phyloP scores from a whole-genome alignment of 2,888 invertebrate species.

The Orthosia incerta region DNA sequence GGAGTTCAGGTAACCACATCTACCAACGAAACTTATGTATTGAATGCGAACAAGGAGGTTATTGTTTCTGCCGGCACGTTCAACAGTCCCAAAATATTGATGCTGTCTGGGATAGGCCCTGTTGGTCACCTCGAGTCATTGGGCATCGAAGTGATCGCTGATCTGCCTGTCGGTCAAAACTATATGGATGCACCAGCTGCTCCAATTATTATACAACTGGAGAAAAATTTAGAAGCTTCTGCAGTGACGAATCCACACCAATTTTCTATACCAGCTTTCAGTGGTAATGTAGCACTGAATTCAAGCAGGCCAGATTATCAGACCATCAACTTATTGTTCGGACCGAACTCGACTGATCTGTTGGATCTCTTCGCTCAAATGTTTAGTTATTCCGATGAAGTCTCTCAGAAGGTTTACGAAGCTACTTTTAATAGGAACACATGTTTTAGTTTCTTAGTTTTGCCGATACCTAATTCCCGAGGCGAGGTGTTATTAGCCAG shows the following conservation, averaged over 20 bases:
- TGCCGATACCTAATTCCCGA: conserved; percentile 29
- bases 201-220: conserved; percentile 31
- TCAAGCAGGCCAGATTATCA: conserved; percentile 64
- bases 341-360: conserved; percentile 28
- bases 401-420: conserved; percentile 65
- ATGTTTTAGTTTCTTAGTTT: conserved; percentile 17
- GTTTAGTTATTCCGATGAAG: conserved; percentile 81
- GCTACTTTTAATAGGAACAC: conserved; percentile 48
- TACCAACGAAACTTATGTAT: neutral
- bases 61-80: conserved; percentile 38
- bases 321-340: conserved; percentile 53
- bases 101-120: conserved; percentile 54
- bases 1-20: conserved; percentile 45
- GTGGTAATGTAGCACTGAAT: conserved; percentile 61
- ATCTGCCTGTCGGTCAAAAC: conserved; percentile 54
- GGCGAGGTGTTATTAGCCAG: conserved; percentile 37
- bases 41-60: conserved; percentile 46
- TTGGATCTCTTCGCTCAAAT: conserved; percentile 78
- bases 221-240: conserved; percentile 6
- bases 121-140: conserved; percentile 32
- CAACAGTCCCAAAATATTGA: conserved; percentile 40
- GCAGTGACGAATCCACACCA: conserved; percentile 50
- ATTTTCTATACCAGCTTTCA: too few relatives aligned
- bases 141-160: conserved; percentile 39
- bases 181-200: conserved; percentile 36